Conservation (phyloP, 2,113 vertebrate genomes). For the Xerus inauris region DNA sequence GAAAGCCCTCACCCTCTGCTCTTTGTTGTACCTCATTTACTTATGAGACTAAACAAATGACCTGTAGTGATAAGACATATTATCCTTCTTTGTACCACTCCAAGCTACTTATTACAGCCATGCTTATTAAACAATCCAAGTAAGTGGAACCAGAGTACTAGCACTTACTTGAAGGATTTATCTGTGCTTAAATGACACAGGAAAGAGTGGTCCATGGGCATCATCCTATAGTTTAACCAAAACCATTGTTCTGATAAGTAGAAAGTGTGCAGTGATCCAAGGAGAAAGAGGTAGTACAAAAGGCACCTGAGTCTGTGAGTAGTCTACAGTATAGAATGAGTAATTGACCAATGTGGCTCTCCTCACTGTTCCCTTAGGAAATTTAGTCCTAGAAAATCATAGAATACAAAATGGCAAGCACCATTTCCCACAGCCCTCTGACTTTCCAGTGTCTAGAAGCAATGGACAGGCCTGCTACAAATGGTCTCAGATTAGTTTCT, state of each 20-base stretch:
- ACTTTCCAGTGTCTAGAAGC: background rate
- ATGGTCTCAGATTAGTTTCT: background rate
- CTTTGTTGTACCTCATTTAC: background rate
- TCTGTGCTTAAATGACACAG: background rate
- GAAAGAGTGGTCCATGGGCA: background rate
- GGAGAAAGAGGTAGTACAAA: background rate
- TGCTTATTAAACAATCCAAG: background rate
- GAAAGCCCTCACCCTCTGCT: background rate
- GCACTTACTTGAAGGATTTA: background rate
- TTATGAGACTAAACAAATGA: background rate
- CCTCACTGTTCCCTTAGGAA: constrained; percentile 1
- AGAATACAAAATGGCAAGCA: background rate
- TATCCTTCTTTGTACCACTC: background rate
- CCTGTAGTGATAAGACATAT: background rate
- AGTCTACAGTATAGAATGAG: background rate
- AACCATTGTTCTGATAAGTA: background rate
- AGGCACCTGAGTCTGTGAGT: background rate
- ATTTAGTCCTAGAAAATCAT: constrained; percentile 30
- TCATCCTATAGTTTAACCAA: background rate
- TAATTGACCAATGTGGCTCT: background rate
- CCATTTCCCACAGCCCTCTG: background rate
- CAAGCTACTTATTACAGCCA: background rate
- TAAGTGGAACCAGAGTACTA: background rate
- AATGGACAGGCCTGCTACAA: background rate
- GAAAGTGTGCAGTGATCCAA: background rate